Percentiles rank a stretch among this genome's conserved stretches.
phyloP scores from a whole-genome alignment of 2,888 invertebrate genomes.

The Tigriopus californicus region DNA sequence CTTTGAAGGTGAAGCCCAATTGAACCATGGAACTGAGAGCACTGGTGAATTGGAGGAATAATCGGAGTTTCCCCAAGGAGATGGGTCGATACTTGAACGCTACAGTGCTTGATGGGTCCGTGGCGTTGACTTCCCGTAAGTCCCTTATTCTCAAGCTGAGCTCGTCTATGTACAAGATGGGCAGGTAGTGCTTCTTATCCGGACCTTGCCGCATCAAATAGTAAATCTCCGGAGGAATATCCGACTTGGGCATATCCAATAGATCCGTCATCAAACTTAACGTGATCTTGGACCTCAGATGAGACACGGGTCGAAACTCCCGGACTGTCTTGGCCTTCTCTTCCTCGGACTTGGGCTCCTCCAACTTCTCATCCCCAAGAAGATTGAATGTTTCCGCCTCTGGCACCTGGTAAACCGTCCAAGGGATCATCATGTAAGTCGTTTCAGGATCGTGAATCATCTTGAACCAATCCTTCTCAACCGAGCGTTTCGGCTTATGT shows the following conservation, averaged over 20 bases:
- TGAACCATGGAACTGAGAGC: slow-evolving; percentile 47
- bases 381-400: slow-evolving; percentile 39
- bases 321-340: slow-evolving; percentile 6
- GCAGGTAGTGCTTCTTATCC: slow-evolving; percentile 48
- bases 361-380: slow-evolving; percentile 22
- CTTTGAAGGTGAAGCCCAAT: slow-evolving; percentile 78
- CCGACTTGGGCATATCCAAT: slow-evolving; percentile 40
- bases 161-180: slow-evolving; percentile 62
- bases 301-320: slow-evolving; percentile 41
- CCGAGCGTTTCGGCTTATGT: slow-evolving; percentile 16
- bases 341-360: not conserved
- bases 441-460: slow-evolving; percentile 42
- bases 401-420: slow-evolving; percentile 55
- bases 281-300: slow-evolving; percentile 50
- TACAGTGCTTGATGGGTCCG: slow-evolving; percentile 42
- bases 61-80: slow-evolving; percentile 19
- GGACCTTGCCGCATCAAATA: slow-evolving; percentile 43
- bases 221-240: slow-evolving; percentile 31
- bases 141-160: slow-evolving; percentile 59
- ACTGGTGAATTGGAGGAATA: slow-evolving; percentile 54
- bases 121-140: slow-evolving; percentile 43
- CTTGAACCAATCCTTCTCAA: slow-evolving; percentile 24
- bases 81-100: slow-evolving; percentile 25
- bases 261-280: slow-evolving; percentile 58
- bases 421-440: slow-evolving; percentile 38